These are phyloP conservation scores for Mactra quadrangularis DNA, from an alignment of 1,140 invertebrate genomes.

Conservation along the genomic window DNA sequence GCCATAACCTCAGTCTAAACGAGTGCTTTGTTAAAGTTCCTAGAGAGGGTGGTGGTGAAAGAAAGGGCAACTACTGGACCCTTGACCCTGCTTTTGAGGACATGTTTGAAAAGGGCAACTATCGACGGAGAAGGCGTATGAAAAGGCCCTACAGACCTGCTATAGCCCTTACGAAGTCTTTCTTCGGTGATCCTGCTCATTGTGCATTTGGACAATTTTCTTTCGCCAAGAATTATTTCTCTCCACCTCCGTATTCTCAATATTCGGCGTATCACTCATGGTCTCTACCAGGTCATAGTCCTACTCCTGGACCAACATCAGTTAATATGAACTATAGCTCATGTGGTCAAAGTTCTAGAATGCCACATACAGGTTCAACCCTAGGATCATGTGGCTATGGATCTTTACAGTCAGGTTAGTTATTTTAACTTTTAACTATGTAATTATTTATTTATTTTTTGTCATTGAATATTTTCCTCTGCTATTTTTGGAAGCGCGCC, in stretches of 20 bases:
- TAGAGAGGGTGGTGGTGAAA: slow-evolving; percentile 80
- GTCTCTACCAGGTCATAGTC: slow-evolving; percentile 70
- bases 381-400: slow-evolving; percentile 70
- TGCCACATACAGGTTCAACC: slow-evolving; percentile 68
- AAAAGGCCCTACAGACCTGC: slow-evolving; percentile 79
- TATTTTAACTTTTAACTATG: slow-evolving; percentile 30
- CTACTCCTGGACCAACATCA: slow-evolving; percentile 56
- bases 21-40: slow-evolving; percentile 84
- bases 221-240: slow-evolving; percentile 78
- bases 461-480: too few relatives aligned
- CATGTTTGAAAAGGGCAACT: slow-evolving; percentile 84
- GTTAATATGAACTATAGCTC: slow-evolving; percentile 75
- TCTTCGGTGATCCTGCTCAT: slow-evolving; percentile 75
- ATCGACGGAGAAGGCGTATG: slow-evolving; percentile 80
- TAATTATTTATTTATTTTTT: too few relatives aligned
- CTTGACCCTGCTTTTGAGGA: slow-evolving; percentile 83
- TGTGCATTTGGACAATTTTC: slow-evolving; percentile 78
- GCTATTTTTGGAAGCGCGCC: too few relatives aligned
- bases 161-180: slow-evolving; percentile 77
- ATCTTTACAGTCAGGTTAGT: slow-evolving; percentile 59
- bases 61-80: slow-evolving; percentile 83
- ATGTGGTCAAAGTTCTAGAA: slow-evolving; percentile 71
- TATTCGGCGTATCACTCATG: slow-evolving; percentile 79
- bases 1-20: slow-evolving; percentile 83
- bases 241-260: slow-evolving; percentile 75